Base-by-base conservation (phyloP, 2,797 vertebrate genomes). In the Myripristis murdjan region DNA sequence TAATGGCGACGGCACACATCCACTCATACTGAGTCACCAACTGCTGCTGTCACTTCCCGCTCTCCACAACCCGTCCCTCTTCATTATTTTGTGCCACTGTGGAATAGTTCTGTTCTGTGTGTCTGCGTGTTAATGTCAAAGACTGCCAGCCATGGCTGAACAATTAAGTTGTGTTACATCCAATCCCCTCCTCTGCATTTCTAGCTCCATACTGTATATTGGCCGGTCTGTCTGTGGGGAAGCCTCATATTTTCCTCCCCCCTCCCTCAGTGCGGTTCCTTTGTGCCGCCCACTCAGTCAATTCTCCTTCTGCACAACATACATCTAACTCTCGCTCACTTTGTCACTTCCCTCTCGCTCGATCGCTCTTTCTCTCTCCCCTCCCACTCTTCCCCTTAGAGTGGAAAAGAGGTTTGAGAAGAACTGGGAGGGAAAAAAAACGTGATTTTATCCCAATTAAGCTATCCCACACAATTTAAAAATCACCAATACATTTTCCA, bases 271-370 rank as follows among this genome's bases (percentile, higher is more conserved):
- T 15, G 60, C 48, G n/a, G 53, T 60, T 79, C 51, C 69, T 63
- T 73, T 69, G 49, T 68, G 72, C 66, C 62, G 4, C 87, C 87
- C 70, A 75, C 87, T 84, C 83, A 41, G 37, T 79, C 78, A 69
- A 52, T 72, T 82, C 64, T 82, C 63, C 70, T 75, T 75, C 67
- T 83, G 66, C 80, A 53, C 56, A 18, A 63, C 61, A 73, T 20
- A 46, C 59, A 47, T 88, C 51, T 49, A 31, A 60, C 47, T 48
- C 61, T 70, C 67, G 18, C 43, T 49, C 51, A 26, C 41, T 12
- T 4, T 20, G 24, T 10, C n/a, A 39, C 24, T 20, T 33, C 56
- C 22, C 55, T 47, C 3, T 20, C 60, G 20, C 44, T 51, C 46
- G n/a, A 54, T 75, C 53, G 57, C 24, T 41, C 44, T 56, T 69